Evolutionary conservation across 2,888 invertebrate species (phyloP).

Genomic region (Crioceris asparagi): DNA sequence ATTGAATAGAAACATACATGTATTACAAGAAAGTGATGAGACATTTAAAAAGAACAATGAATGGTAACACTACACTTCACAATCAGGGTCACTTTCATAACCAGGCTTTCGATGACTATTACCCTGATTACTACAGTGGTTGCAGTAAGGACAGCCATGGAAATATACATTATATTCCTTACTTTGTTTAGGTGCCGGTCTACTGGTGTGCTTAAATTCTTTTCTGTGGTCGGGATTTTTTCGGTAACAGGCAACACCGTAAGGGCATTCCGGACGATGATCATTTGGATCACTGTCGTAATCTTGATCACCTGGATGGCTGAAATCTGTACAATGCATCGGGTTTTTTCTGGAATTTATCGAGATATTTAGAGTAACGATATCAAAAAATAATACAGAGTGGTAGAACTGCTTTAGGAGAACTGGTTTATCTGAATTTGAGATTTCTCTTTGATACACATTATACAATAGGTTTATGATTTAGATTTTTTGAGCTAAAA

Average conservation of each 20-base stretch:
- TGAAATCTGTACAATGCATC: conserved; percentile 46
- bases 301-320: conserved; percentile 55
- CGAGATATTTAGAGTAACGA: too few species aligned
- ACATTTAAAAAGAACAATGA: too few species aligned
- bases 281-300: conserved; percentile 39
- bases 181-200: conserved; percentile 22
- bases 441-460: too few species aligned
- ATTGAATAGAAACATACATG: too few species aligned
- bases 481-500: too few species aligned
- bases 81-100: conserved; percentile 20
- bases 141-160: conserved; percentile 15
- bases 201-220: conserved; percentile 38
- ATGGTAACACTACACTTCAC: conserved; percentile 6
- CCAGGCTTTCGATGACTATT: conserved; percentile 12
- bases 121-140: conserved; percentile 14
- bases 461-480: too few species aligned
- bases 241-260: conserved; percentile 47
- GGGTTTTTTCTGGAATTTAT: conserved; percentile 49
- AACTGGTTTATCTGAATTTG: too few species aligned
- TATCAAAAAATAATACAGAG: too few species aligned
- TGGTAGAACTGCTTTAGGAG: too few species aligned
- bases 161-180: conserved; percentile 8
- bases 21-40: too few species aligned
- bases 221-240: conserved; percentile 47
- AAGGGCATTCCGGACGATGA: conserved; percentile 45